These are phyloP conservation scores for Alethe castanea DNA, from an alignment of 2,113 vertebrate species.

Conservation along the genomic window DNA sequence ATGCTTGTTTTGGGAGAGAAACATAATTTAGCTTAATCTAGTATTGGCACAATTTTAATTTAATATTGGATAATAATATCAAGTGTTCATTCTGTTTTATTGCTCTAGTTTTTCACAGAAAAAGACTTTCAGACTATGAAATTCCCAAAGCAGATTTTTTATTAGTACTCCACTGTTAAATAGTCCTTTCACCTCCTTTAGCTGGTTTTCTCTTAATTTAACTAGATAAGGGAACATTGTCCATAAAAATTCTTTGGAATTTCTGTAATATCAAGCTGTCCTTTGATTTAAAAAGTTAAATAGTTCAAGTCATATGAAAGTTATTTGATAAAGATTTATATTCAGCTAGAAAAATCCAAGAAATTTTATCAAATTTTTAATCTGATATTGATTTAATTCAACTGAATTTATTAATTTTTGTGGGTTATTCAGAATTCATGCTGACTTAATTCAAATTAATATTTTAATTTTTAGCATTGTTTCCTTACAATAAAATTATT, in stretches of 20 bases:
- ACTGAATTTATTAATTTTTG: background rate
- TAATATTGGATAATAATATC: background rate
- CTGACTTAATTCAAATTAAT: background rate
- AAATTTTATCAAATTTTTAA: background rate
- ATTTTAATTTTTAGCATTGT: background rate
- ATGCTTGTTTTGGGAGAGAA: background rate
- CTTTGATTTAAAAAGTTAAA: background rate
- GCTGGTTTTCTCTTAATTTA: background rate
- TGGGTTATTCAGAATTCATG: background rate
- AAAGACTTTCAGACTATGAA: background rate
- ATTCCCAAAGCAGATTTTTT: background rate
- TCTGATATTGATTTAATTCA: background rate
- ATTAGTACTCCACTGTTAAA: background rate
- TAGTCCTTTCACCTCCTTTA: background rate
- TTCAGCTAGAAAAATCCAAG: background rate
- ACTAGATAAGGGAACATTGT: background rate
- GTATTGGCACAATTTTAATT: background rate
- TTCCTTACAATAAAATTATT: background rate
- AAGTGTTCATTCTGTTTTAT: no score
- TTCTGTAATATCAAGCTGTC: background rate
- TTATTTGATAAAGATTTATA: background rate
- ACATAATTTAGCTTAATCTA: background rate
- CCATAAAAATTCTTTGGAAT: background rate
- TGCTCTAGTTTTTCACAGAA: background rate
- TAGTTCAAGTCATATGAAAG: background rate